Evolutionary conservation across 2,888 invertebrate species (phyloP).

Genomic region (Volucella inflata): DNA sequence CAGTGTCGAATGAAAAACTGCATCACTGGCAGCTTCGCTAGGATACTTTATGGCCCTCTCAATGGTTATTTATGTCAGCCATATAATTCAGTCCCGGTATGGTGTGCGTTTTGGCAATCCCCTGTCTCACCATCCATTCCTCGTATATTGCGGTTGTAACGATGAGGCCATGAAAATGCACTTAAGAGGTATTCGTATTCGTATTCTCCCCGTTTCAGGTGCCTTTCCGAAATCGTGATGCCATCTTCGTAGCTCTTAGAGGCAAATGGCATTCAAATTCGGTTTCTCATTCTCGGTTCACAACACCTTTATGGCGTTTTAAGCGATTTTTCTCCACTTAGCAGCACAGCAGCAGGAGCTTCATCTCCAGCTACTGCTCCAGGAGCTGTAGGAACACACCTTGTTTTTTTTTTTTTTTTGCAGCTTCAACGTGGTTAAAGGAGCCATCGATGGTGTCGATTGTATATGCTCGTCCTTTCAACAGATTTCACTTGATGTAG

Average conservation of each 20-base stretch:
- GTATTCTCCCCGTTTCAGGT: conserved; percentile 25
- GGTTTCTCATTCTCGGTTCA: conserved; percentile 29
- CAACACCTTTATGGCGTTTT: conserved; percentile 72
- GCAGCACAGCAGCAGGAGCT: conserved; percentile 6
- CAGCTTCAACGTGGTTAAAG: conserved; percentile 36
- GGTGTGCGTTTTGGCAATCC: conserved; percentile 30
- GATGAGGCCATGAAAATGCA: conserved; percentile 66
- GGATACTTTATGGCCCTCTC: conserved; percentile 73
- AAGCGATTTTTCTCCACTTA: conserved; percentile 66
- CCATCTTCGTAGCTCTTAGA: conserved; percentile 42
- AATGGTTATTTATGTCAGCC: conserved; percentile 74
- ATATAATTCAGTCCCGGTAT: conserved; percentile 67
- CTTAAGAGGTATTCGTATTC: conserved; percentile 45
- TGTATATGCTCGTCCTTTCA: conserved; percentile 52
- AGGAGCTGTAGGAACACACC: no score
- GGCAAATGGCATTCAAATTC: conserved; percentile 69
- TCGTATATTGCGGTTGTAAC: conserved; percentile 39
- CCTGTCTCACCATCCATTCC: no score
- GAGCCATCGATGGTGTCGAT: conserved; percentile 25
- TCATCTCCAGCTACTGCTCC: no score
- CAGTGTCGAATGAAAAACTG: conserved; percentile 72
- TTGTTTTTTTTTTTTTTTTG: conserved; percentile 32
- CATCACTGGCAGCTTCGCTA: conserved; percentile 67
- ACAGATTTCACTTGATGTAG: conserved; percentile 63
- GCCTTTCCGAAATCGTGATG: conserved; percentile 15